phyloP scores from a whole-genome alignment of 2,113 vertebrate genomes.

The Garra rufa region DNA sequence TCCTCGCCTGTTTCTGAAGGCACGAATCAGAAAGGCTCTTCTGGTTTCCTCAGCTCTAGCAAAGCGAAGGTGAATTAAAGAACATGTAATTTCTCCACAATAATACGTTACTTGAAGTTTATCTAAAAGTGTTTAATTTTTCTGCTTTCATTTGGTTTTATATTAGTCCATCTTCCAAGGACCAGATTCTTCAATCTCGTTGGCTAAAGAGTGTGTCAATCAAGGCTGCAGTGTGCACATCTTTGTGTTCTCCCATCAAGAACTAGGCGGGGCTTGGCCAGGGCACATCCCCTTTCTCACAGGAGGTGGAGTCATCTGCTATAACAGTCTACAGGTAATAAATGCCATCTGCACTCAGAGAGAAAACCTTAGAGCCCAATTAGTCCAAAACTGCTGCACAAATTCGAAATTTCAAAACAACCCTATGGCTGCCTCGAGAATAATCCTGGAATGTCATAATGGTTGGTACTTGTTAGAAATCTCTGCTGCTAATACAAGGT shows the following conservation, averaged over 20 bases:
- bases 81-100: neutral
- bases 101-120: neutral
- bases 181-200: slow-evolving; percentile 64
- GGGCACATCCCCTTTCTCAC: slow-evolving; percentile 75
- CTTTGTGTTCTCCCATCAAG: slow-evolving; percentile 75
- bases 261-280: slow-evolving; percentile 77
- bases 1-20: slow-evolving; percentile 68
- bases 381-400: neutral
- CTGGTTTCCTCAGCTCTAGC: slow-evolving; percentile 73
- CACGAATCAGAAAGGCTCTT: slow-evolving; percentile 58
- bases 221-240: slow-evolving; percentile 79
- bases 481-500: slow-evolving; percentile 7
- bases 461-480: neutral
- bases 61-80: slow-evolving; percentile 72
- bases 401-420: neutral
- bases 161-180: slow-evolving; percentile 78
- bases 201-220: slow-evolving; percentile 73
- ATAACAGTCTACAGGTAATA: slow-evolving; percentile 76
- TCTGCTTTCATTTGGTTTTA: neutral
- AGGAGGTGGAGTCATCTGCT: slow-evolving; percentile 74
- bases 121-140: neutral
- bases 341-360: neutral
- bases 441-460: slow-evolving; percentile 15
- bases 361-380: slow-evolving; percentile 29
- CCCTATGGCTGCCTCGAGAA: neutral